phyloP scores from a whole-genome alignment of 2,113 vertebrate genomes.

The Ameiurus melas region DNA sequence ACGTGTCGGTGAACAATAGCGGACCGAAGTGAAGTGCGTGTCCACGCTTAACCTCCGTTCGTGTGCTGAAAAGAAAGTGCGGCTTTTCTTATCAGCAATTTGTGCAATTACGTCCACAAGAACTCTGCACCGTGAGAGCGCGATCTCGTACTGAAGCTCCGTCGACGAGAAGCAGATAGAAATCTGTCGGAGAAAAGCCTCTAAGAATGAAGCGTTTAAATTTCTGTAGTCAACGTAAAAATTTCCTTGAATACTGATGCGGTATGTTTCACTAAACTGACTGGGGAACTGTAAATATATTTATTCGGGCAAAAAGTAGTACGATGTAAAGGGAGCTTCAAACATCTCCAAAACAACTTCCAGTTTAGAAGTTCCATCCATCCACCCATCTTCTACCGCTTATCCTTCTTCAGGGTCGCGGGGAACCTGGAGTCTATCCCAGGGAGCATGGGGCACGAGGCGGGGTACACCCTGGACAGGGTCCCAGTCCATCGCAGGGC shows the following conservation, averaged over 20 bases:
- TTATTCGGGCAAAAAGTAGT: background rate
- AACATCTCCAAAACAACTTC: background rate
- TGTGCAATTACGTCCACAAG: background rate
- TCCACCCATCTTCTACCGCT: too few species aligned
- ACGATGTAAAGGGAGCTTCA: background rate
- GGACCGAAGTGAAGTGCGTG: background rate
- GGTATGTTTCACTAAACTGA: background rate
- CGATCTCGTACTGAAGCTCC: background rate
- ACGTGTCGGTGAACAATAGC: background rate
- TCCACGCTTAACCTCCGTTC: background rate
- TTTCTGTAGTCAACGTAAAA: background rate
- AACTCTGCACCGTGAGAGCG: background rate
- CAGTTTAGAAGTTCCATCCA: background rate
- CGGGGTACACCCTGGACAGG: too few species aligned
- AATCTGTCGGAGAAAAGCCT: background rate
- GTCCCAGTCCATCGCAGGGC: too few species aligned
- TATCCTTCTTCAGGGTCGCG: too few species aligned
- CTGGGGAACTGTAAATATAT: background rate
- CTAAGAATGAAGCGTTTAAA: background rate
- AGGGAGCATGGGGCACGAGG: too few species aligned
- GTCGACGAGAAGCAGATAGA: background rate
- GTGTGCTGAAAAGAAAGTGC: background rate
- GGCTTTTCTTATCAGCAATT: constrained; percentile 17
- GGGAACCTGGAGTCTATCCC: too few species aligned
- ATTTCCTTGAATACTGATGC: background rate